These are phyloP conservation scores for Vimba vimba DNA, from an alignment of 2,113 vertebrate genomes.

Conservation along the genomic window DNA sequence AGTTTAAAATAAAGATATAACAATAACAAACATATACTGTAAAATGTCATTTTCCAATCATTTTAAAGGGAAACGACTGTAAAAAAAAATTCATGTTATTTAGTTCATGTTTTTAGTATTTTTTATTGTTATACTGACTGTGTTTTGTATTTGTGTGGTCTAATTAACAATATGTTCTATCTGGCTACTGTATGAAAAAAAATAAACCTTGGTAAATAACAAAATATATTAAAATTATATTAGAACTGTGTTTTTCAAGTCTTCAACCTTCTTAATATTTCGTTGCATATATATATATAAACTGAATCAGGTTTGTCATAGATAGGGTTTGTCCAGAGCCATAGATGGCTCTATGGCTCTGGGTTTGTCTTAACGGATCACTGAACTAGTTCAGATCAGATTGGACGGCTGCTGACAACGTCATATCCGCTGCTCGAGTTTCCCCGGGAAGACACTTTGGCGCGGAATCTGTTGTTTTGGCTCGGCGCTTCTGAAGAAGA, in stretches of 20 bases:
- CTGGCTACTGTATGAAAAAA: background rate
- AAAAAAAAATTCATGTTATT: background rate
- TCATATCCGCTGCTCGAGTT: constrained; percentile 75
- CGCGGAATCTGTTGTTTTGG: constrained; percentile 72
- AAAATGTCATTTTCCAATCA: background rate
- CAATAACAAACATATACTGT: background rate
- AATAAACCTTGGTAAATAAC: background rate
- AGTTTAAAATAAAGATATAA: background rate
- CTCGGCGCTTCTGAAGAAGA: background rate
- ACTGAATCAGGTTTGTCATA: background rate
- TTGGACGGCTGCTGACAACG: constrained; percentile 47
- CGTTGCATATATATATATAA: background rate
- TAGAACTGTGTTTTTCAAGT: background rate
- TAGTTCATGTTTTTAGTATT: background rate
- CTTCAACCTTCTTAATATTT: background rate
- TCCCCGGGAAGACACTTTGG: constrained; percentile 78
- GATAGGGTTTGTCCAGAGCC: background rate
- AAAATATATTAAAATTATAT: background rate
- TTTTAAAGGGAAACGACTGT: background rate
- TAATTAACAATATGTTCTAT: background rate
- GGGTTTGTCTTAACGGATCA: background rate
- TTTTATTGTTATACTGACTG: background rate
- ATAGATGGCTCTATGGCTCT: too few species aligned
- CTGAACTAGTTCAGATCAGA: background rate
- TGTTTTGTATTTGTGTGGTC: background rate